Evolutionary conservation across 2,888 invertebrate species (phyloP), one percentile per base, ranked within the genome.

Genomic region (Blastobasis lacticolella): DNA sequence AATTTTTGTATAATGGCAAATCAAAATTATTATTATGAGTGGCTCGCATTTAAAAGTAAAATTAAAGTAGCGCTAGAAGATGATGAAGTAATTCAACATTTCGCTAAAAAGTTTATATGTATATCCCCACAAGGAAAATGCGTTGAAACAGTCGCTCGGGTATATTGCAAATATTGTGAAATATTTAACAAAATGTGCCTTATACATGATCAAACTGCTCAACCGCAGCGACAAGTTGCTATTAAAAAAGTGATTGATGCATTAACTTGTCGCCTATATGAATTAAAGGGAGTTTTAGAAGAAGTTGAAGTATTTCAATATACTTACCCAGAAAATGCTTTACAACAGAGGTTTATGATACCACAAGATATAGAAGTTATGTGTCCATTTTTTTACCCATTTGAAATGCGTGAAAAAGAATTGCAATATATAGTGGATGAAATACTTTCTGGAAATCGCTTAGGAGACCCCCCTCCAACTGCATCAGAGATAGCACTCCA

Each of bases 281-380:
- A 93, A 66, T 69, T 92, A 36, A 91, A 91, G 66, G 67, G 74
- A 40, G 87, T 89, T 46, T 67, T 93, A 10, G 88, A 90, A 61
- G 83, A 89, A 55, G 78, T 91, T 7, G 90, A 91, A 68, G 77
- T 82, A 5, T 89, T 90, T 6, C 91, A 92, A 67, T 91, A 85
- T 63, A 94, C 93, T 49, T 95, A 93, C 77, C 89, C 93, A 48
- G 95, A 95, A 66, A 92, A 93, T 62, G 89, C 91, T 38, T 71
- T 94, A 49, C 89, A 92, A 49, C 92, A 93, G 75, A 73, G 94
- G 70, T 91, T 94, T 56, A 86, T 94, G 58, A 89, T 92, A 23
- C 94, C 94, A 0, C 82, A 90, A 43, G 90, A 92, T 55, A 73
- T 93, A n/a, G 89, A 91, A 69, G 84, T 93, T 51, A 63, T 90